Conservation (phyloP, 2,888 invertebrate genomes). For the Zygothrica quintamaculata region DNA sequence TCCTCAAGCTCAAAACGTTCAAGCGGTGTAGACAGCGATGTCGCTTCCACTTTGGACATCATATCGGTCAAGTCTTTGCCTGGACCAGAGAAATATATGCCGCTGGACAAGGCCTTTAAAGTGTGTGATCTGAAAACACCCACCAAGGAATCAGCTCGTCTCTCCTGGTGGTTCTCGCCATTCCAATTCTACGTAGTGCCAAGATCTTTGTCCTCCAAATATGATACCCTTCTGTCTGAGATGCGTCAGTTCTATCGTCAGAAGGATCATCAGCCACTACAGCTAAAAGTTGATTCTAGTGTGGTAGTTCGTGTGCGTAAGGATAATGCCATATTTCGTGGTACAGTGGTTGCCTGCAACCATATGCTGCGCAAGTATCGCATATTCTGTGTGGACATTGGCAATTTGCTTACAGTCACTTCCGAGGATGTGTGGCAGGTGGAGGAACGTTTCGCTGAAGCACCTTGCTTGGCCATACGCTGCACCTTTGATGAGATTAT, state of each 20-base stretch:
- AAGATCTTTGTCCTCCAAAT: constrained; percentile 85
- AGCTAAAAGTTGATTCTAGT: constrained; percentile 87
- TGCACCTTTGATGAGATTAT: constrained; percentile 88
- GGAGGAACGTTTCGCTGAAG: constrained; percentile 87
- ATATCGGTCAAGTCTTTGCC: constrained; percentile 13
- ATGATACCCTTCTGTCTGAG: constrained; percentile 88
- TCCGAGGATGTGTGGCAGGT: constrained; percentile 89
- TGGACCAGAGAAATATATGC: constrained; percentile 84
- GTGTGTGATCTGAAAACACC: constrained; percentile 85
- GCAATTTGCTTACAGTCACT: constrained; percentile 88
- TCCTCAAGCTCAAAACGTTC: constrained; percentile 55
- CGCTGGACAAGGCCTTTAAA: constrained; percentile 85
- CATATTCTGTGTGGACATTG: constrained; percentile 91
- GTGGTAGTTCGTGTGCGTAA: constrained; percentile 89
- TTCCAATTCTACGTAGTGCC: constrained; percentile 89
- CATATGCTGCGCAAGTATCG: constrained; percentile 87
- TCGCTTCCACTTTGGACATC: constrained; percentile 26
- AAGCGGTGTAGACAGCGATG: constrained; percentile 60
- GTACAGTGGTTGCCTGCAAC: constrained; percentile 86
- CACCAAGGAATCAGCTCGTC: constrained; percentile 86
- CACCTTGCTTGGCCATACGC: constrained; percentile 89
- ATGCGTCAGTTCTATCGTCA: constrained; percentile 89
- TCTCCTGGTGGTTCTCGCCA: constrained; percentile 92
- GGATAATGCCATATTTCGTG: constrained; percentile 90
- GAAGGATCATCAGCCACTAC: constrained; percentile 72